A percentile compares a stretch with the other conserved stretches of the same genome.
Evolutionary conservation across 2,113 vertebrate species (phyloP).

Genomic region (Otus sunia): DNA sequence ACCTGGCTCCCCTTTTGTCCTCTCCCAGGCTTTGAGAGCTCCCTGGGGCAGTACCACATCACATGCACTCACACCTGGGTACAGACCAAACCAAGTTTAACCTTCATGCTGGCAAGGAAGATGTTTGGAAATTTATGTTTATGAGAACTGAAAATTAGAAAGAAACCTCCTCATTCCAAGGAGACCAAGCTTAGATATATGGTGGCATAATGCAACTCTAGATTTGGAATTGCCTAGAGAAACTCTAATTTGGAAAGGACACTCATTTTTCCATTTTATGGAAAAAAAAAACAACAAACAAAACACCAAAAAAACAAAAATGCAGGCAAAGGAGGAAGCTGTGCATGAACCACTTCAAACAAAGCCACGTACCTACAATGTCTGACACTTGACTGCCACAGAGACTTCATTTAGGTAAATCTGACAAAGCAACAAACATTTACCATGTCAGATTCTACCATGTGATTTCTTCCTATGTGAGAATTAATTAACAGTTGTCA

Average conservation of each 20-base stretch:
- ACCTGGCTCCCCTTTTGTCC: background rate
- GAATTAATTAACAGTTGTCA: background rate
- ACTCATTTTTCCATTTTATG: background rate
- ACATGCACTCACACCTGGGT: accelerated
- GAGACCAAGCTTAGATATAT: background rate
- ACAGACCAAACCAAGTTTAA: background rate
- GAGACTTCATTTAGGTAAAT: background rate
- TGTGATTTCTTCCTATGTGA: background rate
- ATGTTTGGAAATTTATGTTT: background rate
- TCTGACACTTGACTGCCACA: background rate
- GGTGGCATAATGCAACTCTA: background rate
- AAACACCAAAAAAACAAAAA: background rate
- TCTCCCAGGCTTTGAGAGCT: background rate
- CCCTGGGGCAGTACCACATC: background rate
- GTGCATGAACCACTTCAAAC: background rate
- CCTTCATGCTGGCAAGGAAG: background rate
- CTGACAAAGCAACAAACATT: background rate
- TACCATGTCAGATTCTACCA: background rate
- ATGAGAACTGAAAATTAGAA: background rate
- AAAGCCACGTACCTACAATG: background rate
- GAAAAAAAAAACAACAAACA: background rate
- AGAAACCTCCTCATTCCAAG: background rate
- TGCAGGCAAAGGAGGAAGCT: background rate
- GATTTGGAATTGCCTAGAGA: background rate
- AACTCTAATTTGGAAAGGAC: background rate